Conservation (phyloP, 2,888 invertebrate genomes). For the Lydus trimaculatus region DNA sequence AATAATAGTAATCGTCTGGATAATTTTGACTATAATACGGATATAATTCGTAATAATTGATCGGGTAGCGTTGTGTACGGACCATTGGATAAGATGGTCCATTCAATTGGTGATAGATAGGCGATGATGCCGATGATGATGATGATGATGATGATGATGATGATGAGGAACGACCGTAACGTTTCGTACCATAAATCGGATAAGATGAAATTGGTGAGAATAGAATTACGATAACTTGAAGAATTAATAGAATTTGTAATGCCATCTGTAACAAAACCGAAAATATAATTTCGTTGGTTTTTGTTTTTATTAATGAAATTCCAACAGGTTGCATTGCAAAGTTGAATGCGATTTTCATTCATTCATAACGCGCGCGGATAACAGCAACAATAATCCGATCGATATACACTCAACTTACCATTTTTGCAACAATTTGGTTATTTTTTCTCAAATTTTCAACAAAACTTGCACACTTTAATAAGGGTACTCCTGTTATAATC, state of each 20-base stretch:
- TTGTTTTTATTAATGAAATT: conserved; percentile 10
- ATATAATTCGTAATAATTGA: conserved; percentile 60
- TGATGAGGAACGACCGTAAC: conserved; percentile 52
- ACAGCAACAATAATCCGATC: background rate
- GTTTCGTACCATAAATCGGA: conserved; percentile 58
- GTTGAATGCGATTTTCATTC: background rate
- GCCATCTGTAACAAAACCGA: conserved; percentile 51
- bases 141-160: conserved; percentile 46
- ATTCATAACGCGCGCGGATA: background rate
- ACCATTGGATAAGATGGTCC: conserved; percentile 48
- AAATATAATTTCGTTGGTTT: background rate
- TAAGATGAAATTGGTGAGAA: conserved; percentile 48
- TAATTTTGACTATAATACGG: conserved; percentile 62
- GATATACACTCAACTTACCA: conserved; percentile 17
- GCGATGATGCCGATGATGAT: conserved; percentile 43
- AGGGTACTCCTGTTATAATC: background rate
- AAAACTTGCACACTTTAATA: background rate
- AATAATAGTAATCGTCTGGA: conserved; percentile 64
- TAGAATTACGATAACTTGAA: conserved; percentile 52
- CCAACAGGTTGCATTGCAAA: conserved; percentile 13
- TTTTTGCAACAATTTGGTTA: background rate
- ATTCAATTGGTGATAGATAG: conserved; percentile 6
- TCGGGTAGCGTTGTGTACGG: conserved; percentile 61
- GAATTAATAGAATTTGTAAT: conserved; percentile 47
- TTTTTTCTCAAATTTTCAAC: background rate